Percentiles rank a stretch among this genome's conserved stretches.
phyloP scores from a whole-genome alignment of 2,888 invertebrate genomes.

The Coelopa pilipes region DNA sequence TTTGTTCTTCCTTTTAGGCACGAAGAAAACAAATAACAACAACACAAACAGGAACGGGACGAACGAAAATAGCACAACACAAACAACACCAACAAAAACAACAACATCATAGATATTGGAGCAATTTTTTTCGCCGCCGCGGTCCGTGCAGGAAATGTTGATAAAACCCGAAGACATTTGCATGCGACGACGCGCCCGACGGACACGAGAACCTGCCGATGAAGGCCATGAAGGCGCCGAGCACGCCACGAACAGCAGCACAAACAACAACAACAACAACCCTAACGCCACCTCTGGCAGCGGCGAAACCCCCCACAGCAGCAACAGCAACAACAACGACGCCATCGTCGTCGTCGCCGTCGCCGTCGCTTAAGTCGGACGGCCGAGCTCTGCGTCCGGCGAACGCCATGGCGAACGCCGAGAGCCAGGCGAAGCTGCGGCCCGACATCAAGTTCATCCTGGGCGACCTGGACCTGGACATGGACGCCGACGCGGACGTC shows the following conservation, averaged over 20 bases:
- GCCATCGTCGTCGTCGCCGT: not conserved
- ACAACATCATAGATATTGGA: not conserved
- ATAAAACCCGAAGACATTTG: not conserved
- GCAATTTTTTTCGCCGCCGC: not conserved
- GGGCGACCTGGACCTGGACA: not conserved
- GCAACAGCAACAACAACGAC: not conserved
- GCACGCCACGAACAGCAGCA: not conserved
- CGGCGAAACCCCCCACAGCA: not conserved
- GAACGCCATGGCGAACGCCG: not conserved
- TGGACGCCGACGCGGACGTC: not conserved
- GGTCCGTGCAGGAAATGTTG: not conserved
- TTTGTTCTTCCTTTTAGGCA: constrained; percentile 7
- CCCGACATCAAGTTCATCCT: constrained; percentile 13
- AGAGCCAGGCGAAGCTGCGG: not conserved
- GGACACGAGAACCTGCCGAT: not conserved
- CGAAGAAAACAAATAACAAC: not conserved
- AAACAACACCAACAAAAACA: not conserved
- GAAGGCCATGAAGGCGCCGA: constrained; percentile 17
- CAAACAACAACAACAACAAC: constrained; percentile 9
- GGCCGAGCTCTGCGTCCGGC: not conserved
- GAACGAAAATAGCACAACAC: not conserved
- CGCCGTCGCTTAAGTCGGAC: not conserved
- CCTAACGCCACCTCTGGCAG: not conserved
- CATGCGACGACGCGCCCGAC: not conserved
- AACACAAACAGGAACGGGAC: not conserved